Conservation (phyloP, 2,797 vertebrate genomes). For the Acrossocheilus wenchowensis region DNA sequence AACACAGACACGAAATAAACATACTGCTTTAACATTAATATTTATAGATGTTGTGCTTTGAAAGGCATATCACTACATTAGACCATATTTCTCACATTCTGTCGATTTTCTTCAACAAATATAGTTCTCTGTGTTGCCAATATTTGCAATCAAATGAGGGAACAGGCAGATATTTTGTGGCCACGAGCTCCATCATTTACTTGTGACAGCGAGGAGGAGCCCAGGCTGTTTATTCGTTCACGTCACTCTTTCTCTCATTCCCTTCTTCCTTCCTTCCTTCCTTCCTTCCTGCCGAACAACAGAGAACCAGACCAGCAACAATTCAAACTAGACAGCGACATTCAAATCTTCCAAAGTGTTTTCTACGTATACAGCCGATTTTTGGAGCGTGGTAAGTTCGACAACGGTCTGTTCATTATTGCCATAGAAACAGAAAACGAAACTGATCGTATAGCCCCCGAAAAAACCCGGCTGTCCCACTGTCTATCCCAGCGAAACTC, state of each 20-base stretch:
- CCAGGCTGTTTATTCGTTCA: slow-evolving; percentile 81
- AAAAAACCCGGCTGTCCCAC: slow-evolving; percentile 70
- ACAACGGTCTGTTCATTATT: slow-evolving; percentile 35
- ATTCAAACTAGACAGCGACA: slow-evolving; percentile 55
- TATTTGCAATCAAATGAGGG: neutral
- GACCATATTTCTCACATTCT: neutral
- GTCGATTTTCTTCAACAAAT: neutral
- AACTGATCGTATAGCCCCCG: slow-evolving; percentile 64
- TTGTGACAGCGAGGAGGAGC: slow-evolving; percentile 79
- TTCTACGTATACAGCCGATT: slow-evolving; percentile 64
- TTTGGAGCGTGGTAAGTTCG: slow-evolving; percentile 82
- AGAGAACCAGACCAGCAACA: slow-evolving; percentile 71
- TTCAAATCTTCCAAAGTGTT: slow-evolving; percentile 66
- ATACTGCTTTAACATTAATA: neutral
- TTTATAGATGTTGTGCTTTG: neutral
- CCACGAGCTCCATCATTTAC: slow-evolving; percentile 61
- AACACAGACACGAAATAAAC: neutral
- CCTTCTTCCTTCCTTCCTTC: slow-evolving; percentile 72
- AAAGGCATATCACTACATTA: neutral
- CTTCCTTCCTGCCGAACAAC: slow-evolving; percentile 77
- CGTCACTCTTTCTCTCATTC: slow-evolving; percentile 77
- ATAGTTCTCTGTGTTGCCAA: neutral
- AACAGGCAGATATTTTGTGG: neutral
- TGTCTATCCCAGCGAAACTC: slow-evolving; percentile 74
- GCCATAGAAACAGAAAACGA: slow-evolving; percentile 40